Evolutionary conservation across 2,797 vertebrate species (phyloP).

Genomic region (Odontamblyopus lacepedii): DNA sequence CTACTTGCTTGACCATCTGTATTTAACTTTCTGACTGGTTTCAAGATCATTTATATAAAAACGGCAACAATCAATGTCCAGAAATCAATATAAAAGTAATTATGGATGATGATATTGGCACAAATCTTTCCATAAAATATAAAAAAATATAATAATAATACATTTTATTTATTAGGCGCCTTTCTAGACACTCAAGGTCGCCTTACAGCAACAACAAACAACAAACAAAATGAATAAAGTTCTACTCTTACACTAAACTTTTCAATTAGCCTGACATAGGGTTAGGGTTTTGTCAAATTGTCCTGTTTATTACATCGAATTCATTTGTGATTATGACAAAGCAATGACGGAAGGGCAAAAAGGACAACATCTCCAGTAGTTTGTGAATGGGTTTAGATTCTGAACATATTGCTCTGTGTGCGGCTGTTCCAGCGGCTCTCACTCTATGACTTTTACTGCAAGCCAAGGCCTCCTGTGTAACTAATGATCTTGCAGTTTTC

Average conservation of each 20-base stretch:
- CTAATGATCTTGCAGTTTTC: slow-evolving; percentile 46
- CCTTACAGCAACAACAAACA: too few relatives aligned
- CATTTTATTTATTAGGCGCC: too few relatives aligned
- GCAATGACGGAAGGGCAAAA: slow-evolving; percentile 35
- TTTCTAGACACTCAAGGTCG: too few relatives aligned
- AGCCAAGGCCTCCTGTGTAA: slow-evolving; percentile 44
- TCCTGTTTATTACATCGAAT: not conserved
- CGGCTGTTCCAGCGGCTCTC: slow-evolving; percentile 1
- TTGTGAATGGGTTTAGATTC: slow-evolving; percentile 4
- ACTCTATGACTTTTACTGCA: slow-evolving; percentile 45
- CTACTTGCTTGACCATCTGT: not conserved
- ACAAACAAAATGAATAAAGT: too few relatives aligned
- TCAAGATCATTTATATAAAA: not conserved
- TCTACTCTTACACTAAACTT: too few relatives aligned
- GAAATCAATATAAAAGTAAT: too few relatives aligned
- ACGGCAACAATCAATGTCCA: too few relatives aligned
- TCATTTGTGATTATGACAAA: slow-evolving; percentile 8
- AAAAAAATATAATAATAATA: too few relatives aligned
- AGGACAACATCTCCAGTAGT: slow-evolving; percentile 30
- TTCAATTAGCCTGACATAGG: too few relatives aligned
- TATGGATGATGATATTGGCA: too few relatives aligned
- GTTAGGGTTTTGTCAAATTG: not conserved
- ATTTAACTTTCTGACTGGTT: not conserved
- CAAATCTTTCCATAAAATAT: too few relatives aligned
- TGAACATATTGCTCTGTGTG: slow-evolving; percentile 10